Evolutionary conservation across 2,797 vertebrate species (phyloP).

Genomic region (Pseudomugil tenellus): DNA sequence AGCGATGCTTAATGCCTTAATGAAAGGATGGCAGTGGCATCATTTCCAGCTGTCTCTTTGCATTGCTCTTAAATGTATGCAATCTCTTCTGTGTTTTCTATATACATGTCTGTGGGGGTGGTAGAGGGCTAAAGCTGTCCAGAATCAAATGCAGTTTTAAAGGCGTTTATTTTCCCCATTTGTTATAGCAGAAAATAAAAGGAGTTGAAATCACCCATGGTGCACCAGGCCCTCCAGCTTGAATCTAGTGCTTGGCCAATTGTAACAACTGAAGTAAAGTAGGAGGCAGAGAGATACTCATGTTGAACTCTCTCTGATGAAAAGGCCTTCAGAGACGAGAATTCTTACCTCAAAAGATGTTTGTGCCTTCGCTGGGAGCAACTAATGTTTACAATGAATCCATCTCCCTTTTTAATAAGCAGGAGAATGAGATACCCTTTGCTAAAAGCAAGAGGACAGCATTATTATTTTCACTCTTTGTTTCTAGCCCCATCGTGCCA

Average conservation of each 20-base stretch:
- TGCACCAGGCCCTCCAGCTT: slow-evolving; percentile 24
- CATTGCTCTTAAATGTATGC: slow-evolving; percentile 24
- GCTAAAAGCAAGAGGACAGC: slow-evolving; percentile 52
- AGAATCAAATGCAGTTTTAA: slow-evolving; percentile 50
- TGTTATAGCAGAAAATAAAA: slow-evolving; percentile 56
- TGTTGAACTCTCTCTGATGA: slow-evolving; percentile 57
- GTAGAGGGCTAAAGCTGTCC: slow-evolving; percentile 36
- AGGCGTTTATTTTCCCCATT: slow-evolving; percentile 58
- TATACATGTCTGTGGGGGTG: slow-evolving; percentile 3
- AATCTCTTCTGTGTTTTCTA: slow-evolving; percentile 11
- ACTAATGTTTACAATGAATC: slow-evolving; percentile 32
- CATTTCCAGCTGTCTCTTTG: slow-evolving; percentile 54
- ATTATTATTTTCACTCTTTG: slow-evolving; percentile 67
- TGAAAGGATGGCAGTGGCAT: slow-evolving; percentile 54
- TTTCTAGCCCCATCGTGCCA: slow-evolving; percentile 29
- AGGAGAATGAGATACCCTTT: slow-evolving; percentile 34
- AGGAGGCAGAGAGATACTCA: slow-evolving; percentile 55
- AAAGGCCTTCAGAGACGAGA: slow-evolving; percentile 60
- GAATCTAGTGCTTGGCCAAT: slow-evolving; percentile 58
- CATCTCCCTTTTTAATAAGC: slow-evolving; percentile 50
- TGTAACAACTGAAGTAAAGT: slow-evolving; percentile 63
- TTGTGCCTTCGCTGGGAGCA: slow-evolving; percentile 59
- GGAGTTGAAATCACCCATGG: slow-evolving; percentile 26
- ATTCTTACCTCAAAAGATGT: slow-evolving; percentile 63
- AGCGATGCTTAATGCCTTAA: slow-evolving; percentile 34